Percentiles rank a stretch among this genome's conserved stretches.
Conservation (phyloP, 2,888 invertebrate genomes). For the Athetis lepigone region DNA sequence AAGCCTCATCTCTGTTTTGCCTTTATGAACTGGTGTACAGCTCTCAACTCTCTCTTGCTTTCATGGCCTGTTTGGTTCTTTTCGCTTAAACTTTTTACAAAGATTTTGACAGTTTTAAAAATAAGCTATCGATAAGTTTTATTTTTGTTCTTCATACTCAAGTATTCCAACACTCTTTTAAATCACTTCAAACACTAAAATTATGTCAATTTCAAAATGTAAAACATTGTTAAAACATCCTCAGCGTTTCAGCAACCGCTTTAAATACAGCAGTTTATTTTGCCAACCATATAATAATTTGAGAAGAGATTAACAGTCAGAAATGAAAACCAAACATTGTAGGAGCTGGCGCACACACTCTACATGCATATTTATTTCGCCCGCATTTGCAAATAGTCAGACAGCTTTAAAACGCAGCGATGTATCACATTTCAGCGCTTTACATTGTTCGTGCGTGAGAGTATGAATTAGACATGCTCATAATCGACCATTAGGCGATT, state of each 20-base stretch:
- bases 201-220: background rate
- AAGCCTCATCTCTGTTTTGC: no score
- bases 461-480: conserved; percentile 33
- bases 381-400: conserved; percentile 51
- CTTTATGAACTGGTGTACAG: no score
- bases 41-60: no score
- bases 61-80: no score
- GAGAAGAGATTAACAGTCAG: conserved; percentile 22
- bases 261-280: conserved; percentile 4
- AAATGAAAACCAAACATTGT: conserved; percentile 42
- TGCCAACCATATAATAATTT: conserved; percentile 15
- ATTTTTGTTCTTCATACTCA: no score
- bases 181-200: background rate
- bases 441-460: conserved; percentile 19
- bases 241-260: background rate
- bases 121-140: no score
- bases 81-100: no score
- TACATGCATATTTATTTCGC: conserved; percentile 47
- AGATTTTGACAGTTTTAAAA: no score
- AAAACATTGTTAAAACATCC: background rate
- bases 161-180: no score
- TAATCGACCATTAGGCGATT: no score
- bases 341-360: conserved; percentile 9
- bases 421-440: conserved; percentile 60
- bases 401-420: conserved; percentile 55